These are phyloP conservation scores for Ceriagrion tenellum DNA, from an alignment of 2,888 invertebrate species.

Conservation along the genomic window DNA sequence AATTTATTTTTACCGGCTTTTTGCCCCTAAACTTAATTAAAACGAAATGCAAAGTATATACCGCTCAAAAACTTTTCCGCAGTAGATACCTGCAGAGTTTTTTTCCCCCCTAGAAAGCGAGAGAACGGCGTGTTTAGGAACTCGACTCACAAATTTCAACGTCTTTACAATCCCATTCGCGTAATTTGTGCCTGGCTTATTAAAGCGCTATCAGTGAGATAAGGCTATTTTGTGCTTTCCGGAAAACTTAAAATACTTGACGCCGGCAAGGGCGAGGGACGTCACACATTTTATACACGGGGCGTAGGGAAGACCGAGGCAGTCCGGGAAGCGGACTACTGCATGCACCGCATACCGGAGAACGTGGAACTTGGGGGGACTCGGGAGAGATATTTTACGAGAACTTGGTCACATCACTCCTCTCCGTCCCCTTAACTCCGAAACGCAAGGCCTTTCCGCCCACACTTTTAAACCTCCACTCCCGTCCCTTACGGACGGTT, in stretches of 20 bases:
- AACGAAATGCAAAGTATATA: background rate
- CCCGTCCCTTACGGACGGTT: background rate
- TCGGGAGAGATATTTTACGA: background rate
- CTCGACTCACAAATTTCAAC: background rate
- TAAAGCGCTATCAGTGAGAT: constrained; percentile 32
- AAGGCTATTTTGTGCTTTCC: background rate
- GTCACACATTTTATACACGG: background rate
- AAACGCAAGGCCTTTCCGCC: background rate
- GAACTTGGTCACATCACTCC: constrained; percentile 3
- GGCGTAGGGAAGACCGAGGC: background rate
- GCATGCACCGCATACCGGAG: constrained; percentile 7
- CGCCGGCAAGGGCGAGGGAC: background rate
- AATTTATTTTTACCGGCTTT: background rate
- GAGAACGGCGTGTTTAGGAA: background rate
- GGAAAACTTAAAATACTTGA: constrained; percentile 6
- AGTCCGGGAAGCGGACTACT: background rate
- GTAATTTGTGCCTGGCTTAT: background rate
- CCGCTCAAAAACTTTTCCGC: background rate
- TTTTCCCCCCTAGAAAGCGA: background rate
- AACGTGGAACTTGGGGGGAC: background rate
- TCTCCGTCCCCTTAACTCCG: background rate
- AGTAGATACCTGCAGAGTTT: background rate
- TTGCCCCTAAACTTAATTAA: background rate
- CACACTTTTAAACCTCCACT: background rate
- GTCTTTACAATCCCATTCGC: background rate